Base-by-base conservation (phyloP, 2,888 invertebrate species). In the Kryphioiulus occultus region DNA sequence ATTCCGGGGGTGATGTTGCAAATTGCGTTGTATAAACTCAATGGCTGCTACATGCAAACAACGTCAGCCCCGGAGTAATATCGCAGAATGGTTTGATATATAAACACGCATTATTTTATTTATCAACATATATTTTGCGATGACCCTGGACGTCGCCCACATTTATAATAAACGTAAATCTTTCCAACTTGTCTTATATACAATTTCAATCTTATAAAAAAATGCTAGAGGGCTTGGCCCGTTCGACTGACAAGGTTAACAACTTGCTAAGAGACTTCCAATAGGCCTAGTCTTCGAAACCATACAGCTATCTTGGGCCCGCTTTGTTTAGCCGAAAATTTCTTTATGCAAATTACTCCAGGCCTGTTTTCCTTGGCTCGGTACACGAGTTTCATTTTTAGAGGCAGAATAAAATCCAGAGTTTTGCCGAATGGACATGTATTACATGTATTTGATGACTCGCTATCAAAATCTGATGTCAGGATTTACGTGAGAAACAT, bases 11-110 rank as follows among this genome's bases (percentile, higher is more conserved):
- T 53, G 53, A 53, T 53, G 53, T 53, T 53, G 53, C 10, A 53
- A 53, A 53, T 53, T 19, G 53, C 53, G n/a, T 53, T 53, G 53
- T 53, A 53, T 53, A 53, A 53, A 53, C 53, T 53, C n/a, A 19
- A 53, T n/a, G n/a, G n/a, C 53, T 53, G 53, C n/a, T 53, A 53
- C 53, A 53, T 53, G 53, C 53, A 53, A 53, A 53, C 53, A 53
- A 53, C 53, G 53, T n/a, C 53, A 53, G n/a, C n/a, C 53, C n/a
- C n/a, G n/a, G 53, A 10, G 53, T 53, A 53, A 53, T 53, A 53
- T 53, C 53, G 53, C 5, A 5, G n/a, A 53, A 53, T 53, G 53
- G 53, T 53, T n/a, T 53, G n/a, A 53, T 53, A 53, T n/a, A 53
- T 53, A 53, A 53, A 53, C 53, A 53, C 53, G 53, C 53, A n/a